A percentile compares a stretch with the other conserved stretches of the same genome.
phyloP scores from a whole-genome alignment of 2,888 invertebrate species.

The Mesorhabditis sp. region DNA sequence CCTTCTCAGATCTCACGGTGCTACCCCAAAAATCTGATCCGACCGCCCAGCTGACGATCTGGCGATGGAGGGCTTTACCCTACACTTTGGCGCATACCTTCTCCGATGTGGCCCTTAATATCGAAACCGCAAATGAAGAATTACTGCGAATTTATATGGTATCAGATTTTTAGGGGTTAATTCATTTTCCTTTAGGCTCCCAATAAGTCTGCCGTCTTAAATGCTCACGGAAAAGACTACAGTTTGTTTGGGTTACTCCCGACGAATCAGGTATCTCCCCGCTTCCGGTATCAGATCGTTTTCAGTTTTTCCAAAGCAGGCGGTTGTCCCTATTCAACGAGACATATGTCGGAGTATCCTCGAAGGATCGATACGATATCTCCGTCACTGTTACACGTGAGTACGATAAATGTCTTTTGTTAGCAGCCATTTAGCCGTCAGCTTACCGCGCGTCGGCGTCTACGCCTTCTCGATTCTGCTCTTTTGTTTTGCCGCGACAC shows the following conservation, averaged over 20 bases:
- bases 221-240: not conserved
- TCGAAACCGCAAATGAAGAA: not conserved
- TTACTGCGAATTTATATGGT: not conserved
- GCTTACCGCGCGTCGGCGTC: not conserved
- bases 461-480: not conserved
- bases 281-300: not conserved
- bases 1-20: not conserved
- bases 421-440: not conserved
- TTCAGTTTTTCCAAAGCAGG: not conserved
- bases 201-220: not conserved
- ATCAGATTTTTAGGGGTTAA: not conserved
- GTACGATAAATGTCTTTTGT: not conserved
- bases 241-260: not conserved
- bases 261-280: not conserved
- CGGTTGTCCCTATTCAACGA: not conserved
- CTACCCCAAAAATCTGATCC: not conserved
- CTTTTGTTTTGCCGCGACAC: slow-evolving; percentile 2
- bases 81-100: not conserved
- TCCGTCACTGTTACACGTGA: not conserved
- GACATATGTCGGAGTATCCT: not conserved
- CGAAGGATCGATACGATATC: not conserved
- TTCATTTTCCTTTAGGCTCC: not conserved
- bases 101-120: not conserved
- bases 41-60: not conserved
- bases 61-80: not conserved